phyloP scores from a whole-genome alignment of 2,113 vertebrate genomes.

The Pampusana beccarii region DNA sequence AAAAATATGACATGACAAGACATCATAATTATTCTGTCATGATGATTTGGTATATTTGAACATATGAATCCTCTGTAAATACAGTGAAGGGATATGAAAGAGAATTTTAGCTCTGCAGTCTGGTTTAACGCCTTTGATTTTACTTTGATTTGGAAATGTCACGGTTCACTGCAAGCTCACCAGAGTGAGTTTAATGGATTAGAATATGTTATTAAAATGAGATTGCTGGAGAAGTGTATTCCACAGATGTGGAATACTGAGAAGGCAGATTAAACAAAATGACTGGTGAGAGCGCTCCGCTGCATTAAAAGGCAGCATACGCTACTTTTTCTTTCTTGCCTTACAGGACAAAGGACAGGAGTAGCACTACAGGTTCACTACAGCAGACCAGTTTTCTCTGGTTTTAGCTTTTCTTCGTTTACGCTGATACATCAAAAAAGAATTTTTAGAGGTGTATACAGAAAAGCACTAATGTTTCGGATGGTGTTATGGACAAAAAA shows the following conservation, averaged over 20 bases:
- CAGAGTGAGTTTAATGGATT: slow-evolving; percentile 47
- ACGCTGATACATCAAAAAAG: not conserved
- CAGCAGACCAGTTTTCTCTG: not conserved
- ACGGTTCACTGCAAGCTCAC: slow-evolving; percentile 24
- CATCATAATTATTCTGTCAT: slow-evolving; percentile 17
- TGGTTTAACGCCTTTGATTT: slow-evolving; percentile 34
- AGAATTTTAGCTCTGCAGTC: slow-evolving; percentile 15
- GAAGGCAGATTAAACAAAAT: slow-evolving; percentile 13
- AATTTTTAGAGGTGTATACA: not conserved
- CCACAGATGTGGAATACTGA: slow-evolving; percentile 16
- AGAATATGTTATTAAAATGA: slow-evolving; percentile 56
- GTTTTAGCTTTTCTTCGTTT: not conserved
- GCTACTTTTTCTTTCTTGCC: not conserved
- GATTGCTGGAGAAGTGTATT: not conserved
- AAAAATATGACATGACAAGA: slow-evolving; percentile 2
- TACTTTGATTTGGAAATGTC: slow-evolving; percentile 40
- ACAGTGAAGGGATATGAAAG: slow-evolving; percentile 10
- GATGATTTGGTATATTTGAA: not conserved
- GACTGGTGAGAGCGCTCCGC: not conserved
- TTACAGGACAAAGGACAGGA: not conserved
- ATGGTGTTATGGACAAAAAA: not conserved
- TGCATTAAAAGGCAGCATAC: not conserved
- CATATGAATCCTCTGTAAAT: slow-evolving; percentile 11
- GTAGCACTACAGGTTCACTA: not conserved
- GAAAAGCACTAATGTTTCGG: not conserved